phyloP scores from a whole-genome alignment of 2,797 vertebrate species.

The Liparis tanakae region DNA sequence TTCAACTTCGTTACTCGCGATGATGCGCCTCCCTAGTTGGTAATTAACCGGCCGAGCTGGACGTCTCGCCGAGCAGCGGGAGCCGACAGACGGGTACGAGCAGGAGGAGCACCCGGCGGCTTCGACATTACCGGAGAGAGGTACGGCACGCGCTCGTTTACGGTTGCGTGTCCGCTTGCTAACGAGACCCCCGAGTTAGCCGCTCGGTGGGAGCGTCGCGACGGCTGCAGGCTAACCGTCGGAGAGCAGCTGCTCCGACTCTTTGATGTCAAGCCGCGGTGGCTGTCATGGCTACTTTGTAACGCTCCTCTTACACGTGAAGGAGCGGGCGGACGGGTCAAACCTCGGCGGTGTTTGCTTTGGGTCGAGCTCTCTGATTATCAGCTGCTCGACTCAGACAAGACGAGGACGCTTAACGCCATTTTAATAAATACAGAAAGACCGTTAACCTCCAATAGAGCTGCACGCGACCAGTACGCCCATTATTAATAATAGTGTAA shows the following conservation, averaged over 20 bases:
- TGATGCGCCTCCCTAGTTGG: background rate
- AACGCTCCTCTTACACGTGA: background rate
- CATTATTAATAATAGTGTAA: too few relatives aligned
- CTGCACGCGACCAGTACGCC: background rate
- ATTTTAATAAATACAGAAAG: background rate
- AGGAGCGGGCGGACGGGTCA: background rate
- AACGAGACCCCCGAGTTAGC: background rate
- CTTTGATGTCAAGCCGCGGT: background rate
- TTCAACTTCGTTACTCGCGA: background rate
- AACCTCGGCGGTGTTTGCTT: background rate
- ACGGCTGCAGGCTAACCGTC: background rate
- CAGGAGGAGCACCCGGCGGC: background rate
- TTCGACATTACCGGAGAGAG: background rate
- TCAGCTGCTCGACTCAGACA: background rate
- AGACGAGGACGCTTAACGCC: background rate
- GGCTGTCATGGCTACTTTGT: background rate
- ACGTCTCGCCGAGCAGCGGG: background rate
- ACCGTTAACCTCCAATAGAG: too few relatives aligned
- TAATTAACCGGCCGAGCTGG: background rate
- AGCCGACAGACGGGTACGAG: background rate
- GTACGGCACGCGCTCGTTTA: background rate
- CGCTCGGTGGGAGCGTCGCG: background rate
- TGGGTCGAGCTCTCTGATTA: background rate
- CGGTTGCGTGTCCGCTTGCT: background rate
- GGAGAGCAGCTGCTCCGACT: background rate